Evolutionary conservation across 2,797 vertebrate genomes (phyloP), one percentile per base, ranked within the genome.

Genomic region (Enteromius trimaculatus): DNA sequence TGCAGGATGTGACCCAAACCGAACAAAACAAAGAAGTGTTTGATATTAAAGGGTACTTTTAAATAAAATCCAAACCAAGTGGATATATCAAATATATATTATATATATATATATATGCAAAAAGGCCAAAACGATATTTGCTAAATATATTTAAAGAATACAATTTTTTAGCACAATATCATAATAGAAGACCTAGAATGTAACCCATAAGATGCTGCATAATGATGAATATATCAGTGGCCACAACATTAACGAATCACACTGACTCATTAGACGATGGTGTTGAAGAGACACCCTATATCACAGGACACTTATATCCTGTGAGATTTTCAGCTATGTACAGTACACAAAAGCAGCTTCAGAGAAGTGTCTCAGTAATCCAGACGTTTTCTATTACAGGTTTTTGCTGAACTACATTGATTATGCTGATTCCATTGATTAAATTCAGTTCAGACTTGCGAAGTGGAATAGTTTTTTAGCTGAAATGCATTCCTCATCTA

Each of bases 401-500:
- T 8, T 58, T 58, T 72, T n/a, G 26, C 13, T 49, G 55, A 74
- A 65, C 39, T 23, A 11, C 3, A 64, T 62, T 81, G 69, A 72
- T 81, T 62, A 21, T 72, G 58, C 31, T 19, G 31, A 62, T 65
- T 82, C 44, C 17, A 83, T 26, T 77, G 74, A 69, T 69, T 58
- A 44, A 19, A 70, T 19, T 23, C 2, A n/a, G 21, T 68, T 55
- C 64, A 31, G 58, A 47, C 51, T 47, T 31, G 23, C 44, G 47
- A 55, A 42, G 26, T 47, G 34, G 62, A 31, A 42, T 44, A 16
- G 42, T 14, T 6, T 49, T 51, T 78, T 13, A 23, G 34, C 31
- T 42, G 34, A 60, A 69, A 64, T 70, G 74, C 64, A 69, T 77
- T 83, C 53, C 51, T 69, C 64, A 47, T 70, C 71, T 84, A 72